phyloP scores from a whole-genome alignment of 37 sponge, comb jelly and placozoan species.

The Axinella damicornis region DNA sequence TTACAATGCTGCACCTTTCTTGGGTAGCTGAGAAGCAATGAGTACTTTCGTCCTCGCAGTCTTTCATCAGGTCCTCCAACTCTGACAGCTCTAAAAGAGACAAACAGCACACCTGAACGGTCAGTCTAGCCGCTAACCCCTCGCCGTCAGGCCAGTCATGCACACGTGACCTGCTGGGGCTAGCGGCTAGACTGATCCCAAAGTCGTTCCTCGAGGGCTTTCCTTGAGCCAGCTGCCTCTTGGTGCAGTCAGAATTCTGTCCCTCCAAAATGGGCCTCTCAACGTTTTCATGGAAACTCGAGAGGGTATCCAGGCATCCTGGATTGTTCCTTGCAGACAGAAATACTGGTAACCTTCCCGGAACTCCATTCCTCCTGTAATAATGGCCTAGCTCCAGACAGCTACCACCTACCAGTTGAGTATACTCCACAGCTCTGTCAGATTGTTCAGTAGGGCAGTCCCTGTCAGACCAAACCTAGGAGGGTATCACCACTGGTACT shows the following conservation, averaged over 20 bases:
- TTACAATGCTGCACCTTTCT: conserved; percentile 60
- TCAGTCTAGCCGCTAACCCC: too few species aligned
- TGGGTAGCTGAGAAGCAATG: conserved; percentile 61
- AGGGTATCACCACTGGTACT: background rate
- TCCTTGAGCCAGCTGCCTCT: conserved; percentile 57
- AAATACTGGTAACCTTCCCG: too few species aligned
- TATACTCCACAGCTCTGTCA: conserved; percentile 63
- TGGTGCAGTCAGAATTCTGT: conserved; percentile 63
- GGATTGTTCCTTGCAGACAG: conserved; percentile 49
- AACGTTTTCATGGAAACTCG: conserved; percentile 66
- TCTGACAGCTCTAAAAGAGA: conserved; percentile 42
- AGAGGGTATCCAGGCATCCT: conserved; percentile 46
- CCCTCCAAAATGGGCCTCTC: conserved; percentile 83
- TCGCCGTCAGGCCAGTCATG: too few species aligned
- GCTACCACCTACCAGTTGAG: conserved; percentile 77
- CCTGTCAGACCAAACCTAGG: conserved; percentile 63
- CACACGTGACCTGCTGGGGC: too few species aligned
- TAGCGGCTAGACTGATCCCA: background rate
- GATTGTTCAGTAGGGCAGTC: conserved; percentile 61
- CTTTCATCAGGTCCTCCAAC: conserved; percentile 30
- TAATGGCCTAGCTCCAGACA: too few species aligned
- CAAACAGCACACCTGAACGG: too few species aligned
- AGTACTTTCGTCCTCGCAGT: conserved; percentile 50
- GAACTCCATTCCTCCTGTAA: too few species aligned
- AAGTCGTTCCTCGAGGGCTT: conserved; percentile 23